Percentiles rank a stretch among this genome's conserved stretches.
Evolutionary conservation across 2,113 vertebrate species (phyloP).

Genomic region (Alethe castanea): DNA sequence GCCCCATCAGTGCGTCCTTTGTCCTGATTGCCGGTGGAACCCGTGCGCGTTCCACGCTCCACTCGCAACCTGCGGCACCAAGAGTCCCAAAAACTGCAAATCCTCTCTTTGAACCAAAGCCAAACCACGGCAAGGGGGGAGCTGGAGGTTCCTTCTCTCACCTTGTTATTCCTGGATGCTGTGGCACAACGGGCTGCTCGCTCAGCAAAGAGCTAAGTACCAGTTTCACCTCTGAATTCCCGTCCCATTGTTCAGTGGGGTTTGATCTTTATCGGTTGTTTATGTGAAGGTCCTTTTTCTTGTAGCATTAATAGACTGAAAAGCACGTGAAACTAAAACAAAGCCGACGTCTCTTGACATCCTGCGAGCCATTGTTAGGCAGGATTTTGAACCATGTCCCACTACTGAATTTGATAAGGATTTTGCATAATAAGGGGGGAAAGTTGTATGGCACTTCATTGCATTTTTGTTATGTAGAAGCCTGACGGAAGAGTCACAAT

Average conservation of each 20-base stretch:
- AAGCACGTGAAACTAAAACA: conserved; percentile 49
- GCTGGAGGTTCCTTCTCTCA: not conserved
- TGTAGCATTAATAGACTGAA: not conserved
- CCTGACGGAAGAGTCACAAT: conserved; percentile 17
- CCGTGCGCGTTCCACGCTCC: conserved; percentile 29
- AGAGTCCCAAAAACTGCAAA: not conserved
- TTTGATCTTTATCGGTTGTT: conserved; percentile 59
- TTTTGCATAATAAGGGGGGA: conserved; percentile 37
- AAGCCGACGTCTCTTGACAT: conserved; percentile 32
- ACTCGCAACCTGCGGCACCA: conserved; percentile 28
- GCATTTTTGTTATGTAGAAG: conserved; percentile 63
- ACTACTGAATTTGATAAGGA: conserved; percentile 25
- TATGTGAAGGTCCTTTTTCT: conserved; percentile 25
- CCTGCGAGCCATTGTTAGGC: conserved; percentile 11
- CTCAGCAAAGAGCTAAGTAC: not conserved
- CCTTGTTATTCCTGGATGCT: not conserved
- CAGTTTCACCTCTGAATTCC: conserved; percentile 46
- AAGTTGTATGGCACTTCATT: conserved; percentile 23
- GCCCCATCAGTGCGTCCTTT: conserved; percentile 50
- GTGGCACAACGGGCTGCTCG: not conserved
- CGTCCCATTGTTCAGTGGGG: conserved; percentile 31
- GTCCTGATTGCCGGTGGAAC: conserved; percentile 56
- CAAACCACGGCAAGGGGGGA: not conserved
- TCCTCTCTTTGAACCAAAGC: not conserved
- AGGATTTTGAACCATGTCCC: not conserved